Percentiles rank a stretch among this genome's conserved stretches.
Conservation (phyloP, 2,888 invertebrate genomes). For the Quadroppia sp. region DNA sequence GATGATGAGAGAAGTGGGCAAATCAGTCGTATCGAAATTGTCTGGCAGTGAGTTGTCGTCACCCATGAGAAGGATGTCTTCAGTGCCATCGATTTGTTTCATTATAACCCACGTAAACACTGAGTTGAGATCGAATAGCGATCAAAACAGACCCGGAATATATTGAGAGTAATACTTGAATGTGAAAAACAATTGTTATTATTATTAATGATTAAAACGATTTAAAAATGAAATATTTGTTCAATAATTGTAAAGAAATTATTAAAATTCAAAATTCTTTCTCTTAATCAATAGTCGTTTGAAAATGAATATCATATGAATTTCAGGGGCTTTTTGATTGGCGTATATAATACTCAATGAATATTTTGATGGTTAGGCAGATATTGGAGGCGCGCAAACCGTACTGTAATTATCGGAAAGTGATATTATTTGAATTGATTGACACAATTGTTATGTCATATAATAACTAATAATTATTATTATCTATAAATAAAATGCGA, state of each 20-base stretch:
- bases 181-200: neutral
- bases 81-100: slow-evolving; percentile 29
- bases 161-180: neutral
- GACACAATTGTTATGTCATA: no score
- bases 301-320: neutral
- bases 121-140: no score
- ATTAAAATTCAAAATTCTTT: neutral
- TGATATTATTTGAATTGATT: no score
- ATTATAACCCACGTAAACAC: neutral
- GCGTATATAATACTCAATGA: no score
- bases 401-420: no score
- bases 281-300: neutral
- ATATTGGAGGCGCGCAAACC: no score
- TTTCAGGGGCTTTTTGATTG: no score
- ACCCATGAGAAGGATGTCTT: neutral
- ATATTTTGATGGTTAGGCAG: no score
- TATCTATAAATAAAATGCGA: neutral
- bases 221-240: neutral
- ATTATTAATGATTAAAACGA: neutral
- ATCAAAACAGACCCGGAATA: no score
- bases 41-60: neutral
- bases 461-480: no score
- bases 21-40: slow-evolving; percentile 55
- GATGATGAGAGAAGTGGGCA: slow-evolving; percentile 82
- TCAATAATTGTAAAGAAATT: neutral